phyloP scores from a whole-genome alignment of 37 sponge, comb jelly and placozoan genomes.

The Oopsacas minuta region DNA sequence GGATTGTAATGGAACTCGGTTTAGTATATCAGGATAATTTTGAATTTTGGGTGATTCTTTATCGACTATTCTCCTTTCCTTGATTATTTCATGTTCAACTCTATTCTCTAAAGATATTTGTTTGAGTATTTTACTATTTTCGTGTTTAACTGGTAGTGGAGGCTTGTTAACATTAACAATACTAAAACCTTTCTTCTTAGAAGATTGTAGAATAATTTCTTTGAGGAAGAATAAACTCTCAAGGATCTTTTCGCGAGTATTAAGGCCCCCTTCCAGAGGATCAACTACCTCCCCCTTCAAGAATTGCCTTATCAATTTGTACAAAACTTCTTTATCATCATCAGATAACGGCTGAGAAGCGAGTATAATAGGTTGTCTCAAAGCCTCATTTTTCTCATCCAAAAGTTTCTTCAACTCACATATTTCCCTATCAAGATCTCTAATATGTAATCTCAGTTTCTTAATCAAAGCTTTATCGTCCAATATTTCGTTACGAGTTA shows the following conservation, averaged over 20 bases:
- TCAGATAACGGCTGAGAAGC: neutral
- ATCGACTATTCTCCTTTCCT: neutral
- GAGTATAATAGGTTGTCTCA: neutral
- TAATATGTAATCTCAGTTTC: slow-evolving; percentile 42
- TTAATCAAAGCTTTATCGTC: slow-evolving; percentile 71
- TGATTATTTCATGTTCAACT: neutral
- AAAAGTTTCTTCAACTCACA: neutral
- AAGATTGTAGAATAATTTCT: slow-evolving; percentile 7
- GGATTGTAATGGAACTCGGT: neutral
- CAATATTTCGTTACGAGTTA: slow-evolving; percentile 69
- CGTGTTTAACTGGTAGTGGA: neutral
- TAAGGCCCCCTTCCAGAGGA: neutral
- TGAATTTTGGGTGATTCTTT: neutral
- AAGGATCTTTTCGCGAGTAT: neutral
- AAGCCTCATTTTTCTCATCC: neutral
- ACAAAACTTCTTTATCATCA: neutral
- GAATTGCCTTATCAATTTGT: neutral
- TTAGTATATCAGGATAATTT: neutral
- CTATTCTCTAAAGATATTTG: no score
- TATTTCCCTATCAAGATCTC: slow-evolving; percentile 55
- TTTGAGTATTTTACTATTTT: neutral
- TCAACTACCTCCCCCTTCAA: neutral
- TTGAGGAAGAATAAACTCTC: neutral
- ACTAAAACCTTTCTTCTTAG: neutral
- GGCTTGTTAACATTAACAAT: slow-evolving; percentile 4